Percentiles rank a stretch among this genome's conserved stretches.
phyloP scores from a whole-genome alignment of 2,797 vertebrate genomes.

The Salmo trutta region DNA sequence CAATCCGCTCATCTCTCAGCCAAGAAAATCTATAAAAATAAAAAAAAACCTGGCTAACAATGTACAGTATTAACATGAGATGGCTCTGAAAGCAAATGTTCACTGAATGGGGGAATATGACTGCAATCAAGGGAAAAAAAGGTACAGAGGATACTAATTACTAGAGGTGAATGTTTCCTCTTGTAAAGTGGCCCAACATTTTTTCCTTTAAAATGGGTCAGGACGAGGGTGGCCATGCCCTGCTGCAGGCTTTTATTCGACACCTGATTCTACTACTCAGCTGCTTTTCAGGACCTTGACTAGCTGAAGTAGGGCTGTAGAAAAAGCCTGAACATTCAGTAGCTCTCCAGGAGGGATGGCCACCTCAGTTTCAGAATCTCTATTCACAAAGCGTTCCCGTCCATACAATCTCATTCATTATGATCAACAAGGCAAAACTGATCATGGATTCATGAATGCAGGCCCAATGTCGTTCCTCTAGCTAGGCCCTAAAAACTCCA shows the following conservation, averaged over 20 bases:
- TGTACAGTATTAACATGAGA: slow-evolving; percentile 39
- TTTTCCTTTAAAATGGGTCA: not conserved
- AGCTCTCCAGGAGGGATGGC: not conserved
- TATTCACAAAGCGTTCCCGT: not conserved
- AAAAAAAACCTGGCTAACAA: slow-evolving; percentile 32
- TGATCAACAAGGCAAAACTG: slow-evolving; percentile 7
- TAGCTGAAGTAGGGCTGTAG: not conserved
- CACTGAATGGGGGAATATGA: slow-evolving; percentile 15
- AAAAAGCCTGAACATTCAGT: not conserved
- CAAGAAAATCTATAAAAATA: slow-evolving; percentile 8
- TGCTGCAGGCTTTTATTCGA: not conserved
- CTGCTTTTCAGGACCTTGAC: not conserved
- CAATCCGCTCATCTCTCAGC: slow-evolving; percentile 8
- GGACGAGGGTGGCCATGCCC: not conserved
- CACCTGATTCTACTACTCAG: not conserved
- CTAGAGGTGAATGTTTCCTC: not conserved
- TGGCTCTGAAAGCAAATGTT: slow-evolving; percentile 34
- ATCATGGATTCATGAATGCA: slow-evolving; percentile 27
- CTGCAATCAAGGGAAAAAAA: not conserved
- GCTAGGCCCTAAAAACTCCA: not conserved
- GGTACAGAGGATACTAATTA: not conserved
- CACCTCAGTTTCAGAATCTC: not conserved
- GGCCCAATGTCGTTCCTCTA: not conserved
- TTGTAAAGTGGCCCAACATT: not conserved
- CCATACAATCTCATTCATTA: not conserved